Percentiles rank a stretch among this genome's conserved stretches.
phyloP scores from a whole-genome alignment of 2,113 vertebrate species.

The Poecile atricapillus region DNA sequence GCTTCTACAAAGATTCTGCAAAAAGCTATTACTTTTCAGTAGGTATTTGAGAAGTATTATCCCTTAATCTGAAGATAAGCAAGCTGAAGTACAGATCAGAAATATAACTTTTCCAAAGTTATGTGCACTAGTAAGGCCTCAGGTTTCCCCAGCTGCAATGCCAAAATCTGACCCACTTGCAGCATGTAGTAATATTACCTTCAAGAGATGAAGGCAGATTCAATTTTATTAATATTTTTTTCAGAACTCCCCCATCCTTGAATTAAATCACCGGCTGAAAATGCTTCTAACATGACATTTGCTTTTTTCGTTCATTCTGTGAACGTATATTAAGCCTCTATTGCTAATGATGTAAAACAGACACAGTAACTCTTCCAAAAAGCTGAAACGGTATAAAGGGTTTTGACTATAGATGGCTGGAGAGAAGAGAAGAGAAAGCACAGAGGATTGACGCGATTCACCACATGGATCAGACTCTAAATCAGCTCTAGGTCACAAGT shows the following conservation, averaged over 20 bases:
- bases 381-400: neutral
- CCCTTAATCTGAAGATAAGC: neutral
- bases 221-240: neutral
- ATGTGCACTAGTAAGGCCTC: neutral
- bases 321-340: neutral
- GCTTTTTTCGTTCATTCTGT: neutral
- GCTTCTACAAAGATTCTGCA: neutral
- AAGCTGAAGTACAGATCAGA: neutral
- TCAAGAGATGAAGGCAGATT: neutral
- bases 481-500: neutral
- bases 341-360: neutral
- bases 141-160: neutral
- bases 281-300: neutral
- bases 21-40: neutral
- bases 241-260: neutral
- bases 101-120: neutral
- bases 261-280: neutral
- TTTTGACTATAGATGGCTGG: neutral
- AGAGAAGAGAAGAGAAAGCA: neutral
- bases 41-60: neutral
- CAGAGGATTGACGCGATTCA: neutral
- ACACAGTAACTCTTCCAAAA: neutral
- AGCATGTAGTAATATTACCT: neutral
- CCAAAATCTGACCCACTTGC: neutral
- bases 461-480: neutral